phyloP scores from a whole-genome alignment of 2,113 vertebrate genomes.

The Brevimyrus niger region DNA sequence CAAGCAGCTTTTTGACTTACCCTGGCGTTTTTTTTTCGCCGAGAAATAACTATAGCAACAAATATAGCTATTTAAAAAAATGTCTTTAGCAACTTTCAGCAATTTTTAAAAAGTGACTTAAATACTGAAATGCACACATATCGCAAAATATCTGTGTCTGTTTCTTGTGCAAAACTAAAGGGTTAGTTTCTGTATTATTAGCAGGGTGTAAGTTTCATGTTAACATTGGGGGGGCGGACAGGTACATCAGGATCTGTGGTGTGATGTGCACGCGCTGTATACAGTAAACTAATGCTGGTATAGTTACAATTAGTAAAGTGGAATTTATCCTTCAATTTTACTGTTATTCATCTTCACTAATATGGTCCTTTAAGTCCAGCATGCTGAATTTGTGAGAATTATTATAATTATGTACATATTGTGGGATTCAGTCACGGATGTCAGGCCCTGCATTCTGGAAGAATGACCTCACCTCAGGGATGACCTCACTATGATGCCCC shows the following conservation, averaged over 20 bases:
- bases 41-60: not conserved
- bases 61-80: not conserved
- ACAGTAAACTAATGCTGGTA: not conserved
- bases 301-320: not conserved
- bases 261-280: not conserved
- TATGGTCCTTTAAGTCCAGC: no score
- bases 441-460: no score
- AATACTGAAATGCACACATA: not conserved
- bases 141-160: not conserved
- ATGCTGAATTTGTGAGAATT: no score
- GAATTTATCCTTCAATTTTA: no score
- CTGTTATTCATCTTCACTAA: no score
- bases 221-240: not conserved
- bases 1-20: not conserved
- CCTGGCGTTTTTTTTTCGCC: not conserved
- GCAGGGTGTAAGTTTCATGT: not conserved
- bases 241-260: not conserved
- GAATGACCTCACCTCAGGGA: no score
- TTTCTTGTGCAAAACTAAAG: not conserved
- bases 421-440: no score
- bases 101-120: not conserved
- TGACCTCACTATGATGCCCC: no score
- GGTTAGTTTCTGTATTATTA: not conserved
- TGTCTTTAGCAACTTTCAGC: not conserved
- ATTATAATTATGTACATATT: no score